phyloP scores from a whole-genome alignment of 2,113 vertebrate species.

The Perca flavescens region DNA sequence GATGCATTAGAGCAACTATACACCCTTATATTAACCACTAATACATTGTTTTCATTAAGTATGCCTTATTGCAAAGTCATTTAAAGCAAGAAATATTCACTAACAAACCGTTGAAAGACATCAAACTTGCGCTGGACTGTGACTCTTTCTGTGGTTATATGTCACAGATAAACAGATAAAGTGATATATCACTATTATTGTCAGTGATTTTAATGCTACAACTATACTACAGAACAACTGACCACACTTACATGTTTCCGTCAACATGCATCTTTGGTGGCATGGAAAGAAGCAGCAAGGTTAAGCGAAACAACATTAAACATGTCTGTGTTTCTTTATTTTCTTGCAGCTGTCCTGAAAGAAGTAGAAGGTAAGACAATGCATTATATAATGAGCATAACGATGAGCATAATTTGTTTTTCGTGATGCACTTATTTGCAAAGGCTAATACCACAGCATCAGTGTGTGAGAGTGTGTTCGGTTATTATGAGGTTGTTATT shows the following conservation, averaged over 20 bases:
- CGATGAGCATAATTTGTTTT: conserved; percentile 55
- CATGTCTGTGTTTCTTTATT: conserved; percentile 57
- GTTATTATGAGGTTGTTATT: conserved; percentile 75
- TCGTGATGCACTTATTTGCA: conserved; percentile 53
- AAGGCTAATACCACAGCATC: conserved; percentile 54
- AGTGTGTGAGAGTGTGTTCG: conserved; percentile 56
- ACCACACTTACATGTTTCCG: not conserved
- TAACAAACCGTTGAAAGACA: not conserved
- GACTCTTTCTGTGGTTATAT: not conserved
- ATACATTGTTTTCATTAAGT: not conserved
- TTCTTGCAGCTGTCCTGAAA: conserved; percentile 80
- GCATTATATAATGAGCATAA: conserved; percentile 55
- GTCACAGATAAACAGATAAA: not conserved
- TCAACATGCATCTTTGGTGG: conserved; percentile 3
- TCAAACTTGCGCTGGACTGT: not conserved
- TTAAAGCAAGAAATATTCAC: not conserved
- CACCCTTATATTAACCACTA: not conserved
- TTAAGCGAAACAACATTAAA: conserved; percentile 47
- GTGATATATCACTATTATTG: not conserved
- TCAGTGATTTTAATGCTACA: not conserved
- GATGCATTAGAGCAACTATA: conserved; percentile 1
- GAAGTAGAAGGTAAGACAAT: conserved; percentile 86
- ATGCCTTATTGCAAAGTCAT: not conserved
- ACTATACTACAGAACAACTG: conserved; percentile 4
- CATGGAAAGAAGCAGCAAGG: not conserved